A percentile compares a stretch with the other conserved stretches of the same genome.
These are phyloP conservation scores for Merodon equestris DNA, from an alignment of 2,888 invertebrate genomes.

Conservation along the genomic window DNA sequence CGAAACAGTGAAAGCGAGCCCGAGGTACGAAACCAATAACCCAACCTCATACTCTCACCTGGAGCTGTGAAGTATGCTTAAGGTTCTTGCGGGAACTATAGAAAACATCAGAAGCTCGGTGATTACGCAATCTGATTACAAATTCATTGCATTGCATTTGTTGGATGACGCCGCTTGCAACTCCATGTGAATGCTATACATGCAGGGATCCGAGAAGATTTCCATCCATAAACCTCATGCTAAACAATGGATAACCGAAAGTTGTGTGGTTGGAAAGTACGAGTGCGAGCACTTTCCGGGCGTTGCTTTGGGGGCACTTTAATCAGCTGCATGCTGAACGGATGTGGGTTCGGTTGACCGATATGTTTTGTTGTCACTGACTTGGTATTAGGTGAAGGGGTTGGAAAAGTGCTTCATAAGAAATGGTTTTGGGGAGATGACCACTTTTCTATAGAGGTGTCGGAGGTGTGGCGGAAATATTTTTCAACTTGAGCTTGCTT, in stretches of 20 bases:
- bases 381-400: background rate
- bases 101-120: slow-evolving; percentile 24
- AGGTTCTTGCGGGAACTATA: too few species aligned
- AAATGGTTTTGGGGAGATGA: too few species aligned
- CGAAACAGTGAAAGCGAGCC: too few species aligned
- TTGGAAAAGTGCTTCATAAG: background rate
- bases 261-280: slow-evolving; percentile 15
- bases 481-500: too few species aligned
- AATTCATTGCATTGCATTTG: slow-evolving; percentile 48
- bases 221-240: background rate
- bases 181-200: background rate
- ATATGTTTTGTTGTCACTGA: slow-evolving; percentile 19
- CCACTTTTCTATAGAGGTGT: too few species aligned
- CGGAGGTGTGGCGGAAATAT: too few species aligned
- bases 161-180: slow-evolving; percentile 9
- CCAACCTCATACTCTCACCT: too few species aligned
- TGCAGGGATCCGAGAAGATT: too few species aligned
- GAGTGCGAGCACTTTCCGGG: slow-evolving; percentile 19
- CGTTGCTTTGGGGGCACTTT: slow-evolving; percentile 19
- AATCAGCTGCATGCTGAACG: slow-evolving; percentile 22
- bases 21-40: too few species aligned
- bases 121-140: slow-evolving; percentile 49
- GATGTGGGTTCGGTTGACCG: slow-evolving; percentile 9
- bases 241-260: slow-evolving; percentile 41
- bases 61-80: too few species aligned